Evolutionary conservation across 2,113 vertebrate species (phyloP), one percentile per base, ranked within the genome.

Genomic region (Rhabdornis inornatus): DNA sequence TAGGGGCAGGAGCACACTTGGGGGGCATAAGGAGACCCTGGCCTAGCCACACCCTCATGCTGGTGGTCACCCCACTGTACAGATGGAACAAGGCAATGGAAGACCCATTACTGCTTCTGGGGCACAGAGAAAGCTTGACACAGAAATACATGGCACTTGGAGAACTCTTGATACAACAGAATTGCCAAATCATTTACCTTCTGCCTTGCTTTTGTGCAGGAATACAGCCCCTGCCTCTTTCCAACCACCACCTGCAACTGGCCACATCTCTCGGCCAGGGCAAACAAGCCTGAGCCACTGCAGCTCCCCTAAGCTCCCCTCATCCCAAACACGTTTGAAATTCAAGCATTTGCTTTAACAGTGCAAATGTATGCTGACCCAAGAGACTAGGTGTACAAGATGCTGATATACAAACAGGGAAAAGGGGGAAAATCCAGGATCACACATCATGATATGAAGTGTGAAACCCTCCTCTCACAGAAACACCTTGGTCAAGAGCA

Each of bases 391-490:
- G 50, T 9, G 50, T 27, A 9, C 50, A 28, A 16, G 50, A 39
- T 0, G 0, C 2, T 2, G 21, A 47, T 9, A 24, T 47, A 71
- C 19, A 25, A 21, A 16, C 7, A 15, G 37, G 12, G 39, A 25
- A 57, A n/a, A 72, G 11, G 6, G 30, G 16, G 3, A 13, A 69
- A 70, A 27, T 5, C 9, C 15, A 44, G n/a, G 2, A 2, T 2
- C 2, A 0, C 11, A 35, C 28, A 9, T 17, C 2, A 3, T 1
- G 2, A 17, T 39, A 28, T 0, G 0, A 16, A 7, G 21, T 2
- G 0, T 27, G 10, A 1, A 3, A 45, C 13, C 9, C 35, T 66
- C 13, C 39, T 63, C 39, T 37, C 25, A 12, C n/a, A 52, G 42
- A 42, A 52, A 30, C 13, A 59, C 35, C 28, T 59, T 3, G 0